Base-by-base conservation (phyloP, 2,113 vertebrate species). In the Ceuthmochares aereus region DNA sequence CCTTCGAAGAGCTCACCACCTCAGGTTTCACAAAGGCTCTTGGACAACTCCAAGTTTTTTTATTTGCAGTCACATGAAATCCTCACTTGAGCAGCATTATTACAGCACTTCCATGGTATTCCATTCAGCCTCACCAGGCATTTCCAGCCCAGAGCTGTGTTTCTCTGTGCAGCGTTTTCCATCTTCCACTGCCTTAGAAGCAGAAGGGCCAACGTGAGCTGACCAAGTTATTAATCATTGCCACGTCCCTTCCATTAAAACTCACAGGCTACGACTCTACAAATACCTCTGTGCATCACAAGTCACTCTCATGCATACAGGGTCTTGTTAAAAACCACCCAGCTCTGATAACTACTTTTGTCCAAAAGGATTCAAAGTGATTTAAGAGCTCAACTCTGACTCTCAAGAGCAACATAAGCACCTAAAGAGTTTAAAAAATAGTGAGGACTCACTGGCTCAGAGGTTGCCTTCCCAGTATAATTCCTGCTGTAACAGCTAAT, bases 341-440 rank as follows among this genome's bases (percentile, higher is more conserved):
- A 93, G 89, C 64, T 81, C 47, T 87, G 87, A 78, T 87, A 90
- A 81, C 83, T 93, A 12, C 47, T 40, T 93, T 75, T 56, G 73
- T 84, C 83, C 95, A 67, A 94, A 93, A 96, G 82, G 59, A 90
- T 70, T 77, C 82, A 32, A 81, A 88, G 84, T 75, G 93, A 96
- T 96, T 95, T 92, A 96, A 95, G 73, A 89, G 76, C 92, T 87
- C 72, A 49, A 43, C 81, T 63, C 82, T 75, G 90, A 81, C 93
- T 96, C 92, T 95, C 85, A 34, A 95, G 83, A 89, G 64, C 76
- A 86, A 83, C 79, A 86, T 45, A 77, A 93, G 76, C 83, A 92
- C 90, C 90, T 92, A 78, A 74, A 55, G 56, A 93, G 76, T 93
- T 96, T 92, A 95, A 95, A 85, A 93, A 90, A 94, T 60, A 86